Evolutionary conservation across 2,797 vertebrate genomes (phyloP).

Genomic region (Peromyscus aztecus): DNA sequence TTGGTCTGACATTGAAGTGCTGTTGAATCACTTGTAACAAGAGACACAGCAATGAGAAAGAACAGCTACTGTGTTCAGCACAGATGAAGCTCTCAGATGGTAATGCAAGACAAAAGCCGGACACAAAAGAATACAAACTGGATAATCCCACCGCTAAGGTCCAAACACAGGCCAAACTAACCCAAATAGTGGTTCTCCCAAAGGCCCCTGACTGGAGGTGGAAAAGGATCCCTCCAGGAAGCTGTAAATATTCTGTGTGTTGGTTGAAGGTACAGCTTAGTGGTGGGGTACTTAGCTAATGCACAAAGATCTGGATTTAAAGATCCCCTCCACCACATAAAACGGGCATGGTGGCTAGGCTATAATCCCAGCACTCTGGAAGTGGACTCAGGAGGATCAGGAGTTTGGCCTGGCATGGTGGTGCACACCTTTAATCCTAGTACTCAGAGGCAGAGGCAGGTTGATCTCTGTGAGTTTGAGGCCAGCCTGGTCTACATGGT

Average conservation of each 20-base stretch:
- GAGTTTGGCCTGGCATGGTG: neutral
- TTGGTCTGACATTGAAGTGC: constrained; percentile 44
- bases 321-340: neutral
- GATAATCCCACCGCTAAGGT: constrained; percentile 6
- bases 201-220: neutral
- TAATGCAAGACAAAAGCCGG: constrained; percentile 5
- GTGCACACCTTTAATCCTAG: neutral
- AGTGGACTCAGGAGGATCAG: neutral
- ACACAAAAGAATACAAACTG: neutral
- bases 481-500: neutral
- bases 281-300: neutral
- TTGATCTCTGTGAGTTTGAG: neutral
- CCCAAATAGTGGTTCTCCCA: neutral
- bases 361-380: neutral
- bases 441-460: neutral
- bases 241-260: constrained; percentile 32
- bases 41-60: neutral
- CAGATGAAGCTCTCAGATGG: neutral
- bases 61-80: neutral
- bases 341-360: neutral
- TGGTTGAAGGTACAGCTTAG: neutral
- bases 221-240: neutral
- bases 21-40: neutral
- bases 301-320: neutral
- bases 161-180: constrained; percentile 29